A percentile compares a stretch with the other conserved stretches of the same genome.
Conservation (phyloP, 2,888 invertebrate genomes). For the Ennomos erosarius region DNA sequence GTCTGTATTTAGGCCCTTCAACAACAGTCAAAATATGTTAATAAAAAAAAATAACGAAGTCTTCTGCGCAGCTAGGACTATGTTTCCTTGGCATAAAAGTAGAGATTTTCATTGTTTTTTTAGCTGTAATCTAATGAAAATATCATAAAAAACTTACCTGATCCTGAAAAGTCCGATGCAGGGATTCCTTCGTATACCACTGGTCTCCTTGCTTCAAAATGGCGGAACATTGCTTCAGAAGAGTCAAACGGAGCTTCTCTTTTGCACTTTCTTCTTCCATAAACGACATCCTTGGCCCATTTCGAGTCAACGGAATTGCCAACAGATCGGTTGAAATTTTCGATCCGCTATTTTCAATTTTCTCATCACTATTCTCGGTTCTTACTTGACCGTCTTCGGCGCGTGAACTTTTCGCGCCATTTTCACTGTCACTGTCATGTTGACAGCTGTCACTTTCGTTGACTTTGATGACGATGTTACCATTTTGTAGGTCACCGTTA, state of each 20-base stretch:
- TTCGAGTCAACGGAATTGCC: constrained; percentile 47
- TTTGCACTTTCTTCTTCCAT: constrained; percentile 90
- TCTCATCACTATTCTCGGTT: background rate
- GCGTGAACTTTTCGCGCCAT: background rate
- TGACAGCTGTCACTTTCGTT: constrained; percentile 26
- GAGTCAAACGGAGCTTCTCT: constrained; percentile 85
- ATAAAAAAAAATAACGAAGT: too few relatives aligned
- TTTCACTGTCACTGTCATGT: constrained; percentile 22
- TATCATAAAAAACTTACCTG: constrained; percentile 81
- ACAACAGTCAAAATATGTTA: too few relatives aligned
- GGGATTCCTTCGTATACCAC: constrained; percentile 86
- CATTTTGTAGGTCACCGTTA: constrained; percentile 22
- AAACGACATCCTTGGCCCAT: constrained; percentile 82
- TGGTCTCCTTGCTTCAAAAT: constrained; percentile 87
- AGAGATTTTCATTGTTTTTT: background rate
- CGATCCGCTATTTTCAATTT: constrained; percentile 19
- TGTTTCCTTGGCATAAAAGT: too few relatives aligned
- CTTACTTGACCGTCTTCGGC: too few relatives aligned
- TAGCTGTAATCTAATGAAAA: background rate
- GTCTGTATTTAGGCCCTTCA: too few relatives aligned
- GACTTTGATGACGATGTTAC: constrained; percentile 35
- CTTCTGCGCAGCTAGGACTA: too few relatives aligned
- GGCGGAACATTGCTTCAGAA: constrained; percentile 88
- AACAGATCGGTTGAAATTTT: constrained; percentile 37
- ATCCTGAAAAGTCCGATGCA: constrained; percentile 88